Evolutionary conservation across 2,888 invertebrate species (phyloP), one percentile per base, ranked within the genome.

Genomic region (Phalera bucephala): DNA sequence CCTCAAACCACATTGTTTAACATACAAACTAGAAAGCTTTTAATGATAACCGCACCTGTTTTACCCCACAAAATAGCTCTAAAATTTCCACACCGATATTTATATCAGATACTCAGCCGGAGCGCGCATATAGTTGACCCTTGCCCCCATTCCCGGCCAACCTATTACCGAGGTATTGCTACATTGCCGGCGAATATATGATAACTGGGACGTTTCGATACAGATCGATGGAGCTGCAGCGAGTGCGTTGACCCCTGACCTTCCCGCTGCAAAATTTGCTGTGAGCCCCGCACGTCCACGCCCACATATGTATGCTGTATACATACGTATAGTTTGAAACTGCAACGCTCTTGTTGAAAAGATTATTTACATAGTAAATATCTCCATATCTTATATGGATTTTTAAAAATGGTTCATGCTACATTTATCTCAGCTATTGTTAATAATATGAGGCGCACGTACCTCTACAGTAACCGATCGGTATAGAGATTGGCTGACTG

Each of bases 151-250:
- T 8, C 15, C n/a, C 35, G 28, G 35, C n/a, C 33, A 30, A 44
- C 30, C 40, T 39, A 37, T 43, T 40, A 42, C 14, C n/a, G 4
- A 17, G 27, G n/a, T 7, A 13, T n/a, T 17, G 3, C 3, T n/a
- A 27, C 9, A 9, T 8, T 5, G 14, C 9, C 11, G 14, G 27
- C 10, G 10, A 27, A 9, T 14, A 12, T 9, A n/a, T 45, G 36
- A 36, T 52, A 39, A 53, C 41, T 36, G 26, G 30, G 8, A 13
- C 23, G 12, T 9, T 19, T 33, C 26, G 42, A 50, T 55, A 47
- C 47, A 37, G 52, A 60, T 61, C 61, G 54, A 61, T 61, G 38
- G 43, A 43, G 44, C 40, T 54, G 50, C 55, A 48, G 11, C 8
- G n/a, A 19, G 61, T 45, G 31, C 59, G 42, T 42, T 49, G 27